Base-by-base conservation (phyloP, 2,888 invertebrate species). In the Aporophyla lueneburgensis region DNA sequence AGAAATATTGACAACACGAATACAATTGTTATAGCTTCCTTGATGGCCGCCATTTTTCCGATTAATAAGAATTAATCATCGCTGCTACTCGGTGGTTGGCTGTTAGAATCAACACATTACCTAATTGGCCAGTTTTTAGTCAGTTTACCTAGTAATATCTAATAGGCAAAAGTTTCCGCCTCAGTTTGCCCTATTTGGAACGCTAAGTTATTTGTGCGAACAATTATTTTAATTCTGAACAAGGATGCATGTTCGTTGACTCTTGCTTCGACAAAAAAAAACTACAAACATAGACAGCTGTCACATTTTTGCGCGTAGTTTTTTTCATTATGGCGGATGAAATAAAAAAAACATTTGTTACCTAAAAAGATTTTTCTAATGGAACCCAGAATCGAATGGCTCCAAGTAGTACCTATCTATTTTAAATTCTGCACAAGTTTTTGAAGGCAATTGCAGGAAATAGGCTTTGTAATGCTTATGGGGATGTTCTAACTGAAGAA, bases 21-120 rank as follows among this genome's bases (percentile, higher is more conserved):
- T 77, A 73, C 80, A 74, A 83, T 84, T 68, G 71, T 74, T 65
- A 74, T 59, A 58, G 71, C 76, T 89, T 89, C 89, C 89, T 88
- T 80, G 77, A 83, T 66, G 46, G 86, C 61, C 83, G 89, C 89
- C 89, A 89, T 89, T 87, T 89, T 77, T 76, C 68, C 53, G 77
- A 78, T 85, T 83, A 82, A 71, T 80, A 74, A 21, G 79, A 76
- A 85, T 89, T 88, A 89, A 84, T 88, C 86, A 89, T 88, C 84
- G 24, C 24, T 63, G 69, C 82, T 79, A 61, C 75, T 75, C 82
- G 83, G 78, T 79, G 88, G 81, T 89, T 89, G 89, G 89, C 69
- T 84, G 81, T 72, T 78, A 43, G 68, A 68, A 78, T 76, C 46
- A 78, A 77, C 75, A 80, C 74, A 83, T 80, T 74, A 87, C 78